Evolutionary conservation across 1,140 invertebrate species (phyloP).

Genomic region (Drosophila littoralis): DNA sequence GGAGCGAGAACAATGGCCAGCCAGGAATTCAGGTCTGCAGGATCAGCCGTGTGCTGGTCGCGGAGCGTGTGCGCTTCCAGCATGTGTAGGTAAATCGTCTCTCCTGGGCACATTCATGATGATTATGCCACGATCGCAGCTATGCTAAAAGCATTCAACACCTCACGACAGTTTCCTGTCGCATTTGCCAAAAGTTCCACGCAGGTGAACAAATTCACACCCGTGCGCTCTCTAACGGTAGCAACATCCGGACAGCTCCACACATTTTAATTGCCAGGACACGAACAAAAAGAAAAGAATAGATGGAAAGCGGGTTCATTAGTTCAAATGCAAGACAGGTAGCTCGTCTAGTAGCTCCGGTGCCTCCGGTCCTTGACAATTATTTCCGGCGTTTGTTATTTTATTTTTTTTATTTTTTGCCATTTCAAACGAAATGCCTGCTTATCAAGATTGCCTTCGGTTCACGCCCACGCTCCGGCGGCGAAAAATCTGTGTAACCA

Average conservation of each 20-base stretch:
- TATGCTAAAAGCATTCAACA: slow-evolving; percentile 57
- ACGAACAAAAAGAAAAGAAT: slow-evolving; percentile 4
- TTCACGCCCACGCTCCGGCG: slow-evolving; percentile 53
- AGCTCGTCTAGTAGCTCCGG: slow-evolving; percentile 22
- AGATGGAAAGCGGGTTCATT: slow-evolving; percentile 50
- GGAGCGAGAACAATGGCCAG: slow-evolving; percentile 49
- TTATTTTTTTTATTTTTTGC: slow-evolving; percentile 20
- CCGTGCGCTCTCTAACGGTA: slow-evolving; percentile 61
- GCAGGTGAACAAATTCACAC: slow-evolving; percentile 76
- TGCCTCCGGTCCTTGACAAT: slow-evolving; percentile 62
- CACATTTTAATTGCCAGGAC: slow-evolving; percentile 57
- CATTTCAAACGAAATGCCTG: slow-evolving; percentile 47
- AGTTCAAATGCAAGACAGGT: slow-evolving; percentile 64
- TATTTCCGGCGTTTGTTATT: slow-evolving; percentile 65
- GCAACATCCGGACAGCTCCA: slow-evolving; percentile 55
- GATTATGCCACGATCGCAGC: background rate
- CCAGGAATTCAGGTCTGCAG: slow-evolving; percentile 36
- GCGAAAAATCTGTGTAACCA: slow-evolving; percentile 23
- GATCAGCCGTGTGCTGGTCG: slow-evolving; percentile 4
- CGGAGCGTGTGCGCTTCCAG: slow-evolving; percentile 28
- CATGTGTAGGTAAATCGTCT: slow-evolving; percentile 45
- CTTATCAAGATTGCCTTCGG: slow-evolving; percentile 66
- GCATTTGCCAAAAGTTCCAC: slow-evolving; percentile 46
- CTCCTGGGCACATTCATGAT: slow-evolving; percentile 23
- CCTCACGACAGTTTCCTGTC: slow-evolving; percentile 63